A percentile compares a stretch with the other conserved stretches of the same genome.
Evolutionary conservation across 2,113 vertebrate genomes (phyloP).

Genomic region (Sinosuthora webbiana): DNA sequence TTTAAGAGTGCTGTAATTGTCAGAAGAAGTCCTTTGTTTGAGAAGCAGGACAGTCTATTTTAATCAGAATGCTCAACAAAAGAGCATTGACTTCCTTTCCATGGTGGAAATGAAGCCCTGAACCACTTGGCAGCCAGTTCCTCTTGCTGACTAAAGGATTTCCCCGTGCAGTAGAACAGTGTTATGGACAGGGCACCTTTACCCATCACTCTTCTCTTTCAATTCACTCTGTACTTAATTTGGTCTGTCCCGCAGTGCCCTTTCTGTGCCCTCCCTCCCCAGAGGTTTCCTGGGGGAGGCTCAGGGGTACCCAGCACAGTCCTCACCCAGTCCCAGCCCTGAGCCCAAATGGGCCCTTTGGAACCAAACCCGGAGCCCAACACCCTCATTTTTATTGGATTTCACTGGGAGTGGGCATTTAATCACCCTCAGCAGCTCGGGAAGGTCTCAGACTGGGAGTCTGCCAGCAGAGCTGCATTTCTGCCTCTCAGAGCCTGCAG

Average conservation of each 20-base stretch:
- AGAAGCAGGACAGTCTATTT: not conserved
- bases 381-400: not conserved
- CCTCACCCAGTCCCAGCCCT: not conserved
- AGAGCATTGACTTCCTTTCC: not conserved
- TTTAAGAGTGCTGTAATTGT: not conserved
- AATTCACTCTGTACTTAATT: fast-evolving
- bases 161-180: not conserved
- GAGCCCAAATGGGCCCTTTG: not conserved
- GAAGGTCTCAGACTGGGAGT: not conserved
- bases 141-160: not conserved
- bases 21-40: not conserved
- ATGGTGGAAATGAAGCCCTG: not conserved
- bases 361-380: not conserved
- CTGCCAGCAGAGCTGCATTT: not conserved
- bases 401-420: not conserved
- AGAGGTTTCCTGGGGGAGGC: fast-evolving
- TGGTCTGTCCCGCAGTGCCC: not conserved
- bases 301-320: not conserved
- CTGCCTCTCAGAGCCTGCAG: not conserved
- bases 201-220: not conserved
- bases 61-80: not conserved
- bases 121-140: not conserved
- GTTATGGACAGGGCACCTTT: not conserved
- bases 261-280: not conserved
- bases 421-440: not conserved